phyloP scores from a whole-genome alignment of 2,113 vertebrate genomes.

The Natator depressus region DNA sequence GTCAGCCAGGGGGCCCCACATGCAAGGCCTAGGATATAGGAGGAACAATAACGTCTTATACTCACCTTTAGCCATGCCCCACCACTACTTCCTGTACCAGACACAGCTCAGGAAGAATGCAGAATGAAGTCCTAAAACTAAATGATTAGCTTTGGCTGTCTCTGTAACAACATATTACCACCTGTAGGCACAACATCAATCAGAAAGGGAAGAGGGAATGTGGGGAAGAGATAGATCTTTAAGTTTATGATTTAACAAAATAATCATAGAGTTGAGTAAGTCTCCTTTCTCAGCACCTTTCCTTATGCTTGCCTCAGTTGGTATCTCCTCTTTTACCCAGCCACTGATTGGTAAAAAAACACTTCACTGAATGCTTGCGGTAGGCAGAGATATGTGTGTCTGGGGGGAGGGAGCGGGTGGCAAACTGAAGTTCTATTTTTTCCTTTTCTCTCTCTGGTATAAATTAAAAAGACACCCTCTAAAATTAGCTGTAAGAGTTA shows the following conservation, averaged over 20 bases:
- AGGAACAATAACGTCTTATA: background rate
- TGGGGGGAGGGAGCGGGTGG: background rate
- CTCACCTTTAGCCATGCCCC: background rate
- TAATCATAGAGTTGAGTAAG: background rate
- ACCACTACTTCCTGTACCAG: background rate
- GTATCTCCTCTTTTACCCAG: background rate
- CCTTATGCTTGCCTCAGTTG: rapidly evolving
- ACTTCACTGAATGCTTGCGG: background rate
- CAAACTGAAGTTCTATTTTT: background rate
- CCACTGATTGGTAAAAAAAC: background rate
- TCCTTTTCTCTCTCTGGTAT: background rate
- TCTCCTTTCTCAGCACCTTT: background rate
- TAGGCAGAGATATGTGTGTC: too few relatives aligned
- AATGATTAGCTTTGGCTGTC: background rate
- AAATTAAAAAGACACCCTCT: rapidly evolving
- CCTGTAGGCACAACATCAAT: background rate
- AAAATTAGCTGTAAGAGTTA: slow-evolving; percentile 43
- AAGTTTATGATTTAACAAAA: background rate
- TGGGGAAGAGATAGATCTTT: background rate
- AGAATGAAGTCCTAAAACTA: background rate
- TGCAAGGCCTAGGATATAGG: background rate
- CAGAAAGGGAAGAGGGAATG: background rate
- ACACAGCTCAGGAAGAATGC: background rate
- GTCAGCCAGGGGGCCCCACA: background rate
- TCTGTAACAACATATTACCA: background rate